Evolutionary conservation across 2,113 vertebrate genomes (phyloP).

Genomic region (Nycticryphes semicollaris): DNA sequence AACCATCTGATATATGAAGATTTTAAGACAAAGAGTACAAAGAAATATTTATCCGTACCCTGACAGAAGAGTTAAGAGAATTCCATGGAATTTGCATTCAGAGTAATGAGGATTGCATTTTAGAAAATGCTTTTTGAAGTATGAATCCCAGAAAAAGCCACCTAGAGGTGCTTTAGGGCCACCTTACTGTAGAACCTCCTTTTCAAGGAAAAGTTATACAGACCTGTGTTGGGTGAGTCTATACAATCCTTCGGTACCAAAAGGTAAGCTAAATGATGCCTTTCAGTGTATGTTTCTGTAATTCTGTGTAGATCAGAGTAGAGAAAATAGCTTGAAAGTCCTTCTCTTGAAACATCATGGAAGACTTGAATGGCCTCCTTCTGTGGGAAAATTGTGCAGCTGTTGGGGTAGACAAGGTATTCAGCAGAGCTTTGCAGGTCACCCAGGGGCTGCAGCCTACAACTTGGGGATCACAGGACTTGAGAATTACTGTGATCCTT

Average conservation of each 20-base stretch:
- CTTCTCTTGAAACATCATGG: not conserved
- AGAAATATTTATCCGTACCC: not conserved
- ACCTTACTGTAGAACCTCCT: not conserved
- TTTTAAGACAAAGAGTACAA: not conserved
- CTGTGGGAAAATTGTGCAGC: not conserved
- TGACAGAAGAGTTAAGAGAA: not conserved
- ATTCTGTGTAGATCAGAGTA: not conserved
- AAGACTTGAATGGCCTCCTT: not conserved
- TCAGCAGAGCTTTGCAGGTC: not conserved
- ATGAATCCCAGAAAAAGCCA: not conserved
- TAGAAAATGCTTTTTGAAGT: not conserved
- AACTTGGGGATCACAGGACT: not conserved
- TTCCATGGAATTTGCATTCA: not conserved
- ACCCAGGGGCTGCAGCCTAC: not conserved
- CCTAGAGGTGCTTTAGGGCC: not conserved
- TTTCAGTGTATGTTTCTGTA: not conserved
- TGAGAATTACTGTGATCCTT: not conserved
- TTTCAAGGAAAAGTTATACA: not conserved
- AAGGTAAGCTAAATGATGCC: not conserved
- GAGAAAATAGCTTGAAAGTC: not conserved
- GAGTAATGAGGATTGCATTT: not conserved
- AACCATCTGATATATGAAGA: not conserved
- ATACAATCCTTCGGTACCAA: not conserved
- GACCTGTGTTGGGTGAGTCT: not conserved
- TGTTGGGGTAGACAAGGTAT: rapidly evolving